Evolutionary conservation across 2,888 invertebrate species (phyloP).

Genomic region (Mesorhabditis belari): DNA sequence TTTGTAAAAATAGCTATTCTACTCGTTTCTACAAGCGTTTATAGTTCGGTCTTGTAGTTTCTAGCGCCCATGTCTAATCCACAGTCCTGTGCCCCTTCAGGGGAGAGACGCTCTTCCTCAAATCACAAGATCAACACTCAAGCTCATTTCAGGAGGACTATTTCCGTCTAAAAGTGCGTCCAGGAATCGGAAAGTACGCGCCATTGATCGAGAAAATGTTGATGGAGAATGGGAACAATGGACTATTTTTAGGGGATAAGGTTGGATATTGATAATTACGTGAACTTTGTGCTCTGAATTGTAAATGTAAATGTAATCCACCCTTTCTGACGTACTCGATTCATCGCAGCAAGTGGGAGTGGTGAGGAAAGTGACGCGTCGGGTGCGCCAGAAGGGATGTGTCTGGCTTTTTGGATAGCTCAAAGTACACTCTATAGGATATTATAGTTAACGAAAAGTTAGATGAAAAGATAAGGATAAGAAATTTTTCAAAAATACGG

Average conservation of each 20-base stretch:
- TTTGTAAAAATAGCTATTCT: too few relatives aligned
- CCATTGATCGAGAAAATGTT: conserved; percentile 41
- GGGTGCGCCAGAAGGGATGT: too few relatives aligned
- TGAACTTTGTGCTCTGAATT: background rate
- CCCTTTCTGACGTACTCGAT: background rate
- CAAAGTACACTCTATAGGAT: too few relatives aligned
- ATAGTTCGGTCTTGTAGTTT: too few relatives aligned
- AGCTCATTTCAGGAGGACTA: conserved; percentile 11
- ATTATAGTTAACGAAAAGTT: background rate
- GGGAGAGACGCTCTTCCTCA: background rate
- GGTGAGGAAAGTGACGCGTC: background rate
- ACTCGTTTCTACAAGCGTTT: too few relatives aligned
- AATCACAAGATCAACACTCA: background rate
- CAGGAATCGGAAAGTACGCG: conserved; percentile 37
- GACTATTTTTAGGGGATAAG: conserved; percentile 35
- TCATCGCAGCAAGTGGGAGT: background rate
- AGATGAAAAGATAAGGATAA: background rate
- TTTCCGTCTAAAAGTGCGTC: conserved; percentile 37
- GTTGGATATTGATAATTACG: conserved; percentile 5
- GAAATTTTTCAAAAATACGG: background rate
- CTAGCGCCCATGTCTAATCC: too few relatives aligned
- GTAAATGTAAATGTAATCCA: background rate
- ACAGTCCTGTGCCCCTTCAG: too few relatives aligned
- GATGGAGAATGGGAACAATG: conserved; percentile 37
- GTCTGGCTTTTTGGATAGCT: too few relatives aligned